Base-by-base conservation (phyloP, 2,113 vertebrate species). In the Pungitius pungitius region DNA sequence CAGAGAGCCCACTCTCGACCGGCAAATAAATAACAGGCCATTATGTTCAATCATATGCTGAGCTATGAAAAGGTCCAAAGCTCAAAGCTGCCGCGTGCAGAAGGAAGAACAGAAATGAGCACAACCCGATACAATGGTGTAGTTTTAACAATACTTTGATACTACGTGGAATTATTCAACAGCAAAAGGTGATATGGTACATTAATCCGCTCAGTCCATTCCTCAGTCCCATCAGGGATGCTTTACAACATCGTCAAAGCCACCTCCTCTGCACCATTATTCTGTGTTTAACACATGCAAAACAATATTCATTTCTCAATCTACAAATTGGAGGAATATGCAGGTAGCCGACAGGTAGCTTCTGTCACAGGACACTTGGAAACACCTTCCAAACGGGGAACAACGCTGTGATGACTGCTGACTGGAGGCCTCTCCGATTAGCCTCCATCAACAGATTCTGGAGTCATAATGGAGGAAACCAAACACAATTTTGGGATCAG, bases 41-140 rank as follows among this genome's bases (percentile, higher is more conserved):
- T 90, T 92, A 90, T 90, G 90, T 83, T 91, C 84, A 89, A 90
- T 89, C 85, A 84, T 91, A 91, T 87, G 87, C 85, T 88, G 78
- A 82, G 87, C 80, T 73, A 70, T n/a, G n/a, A 84, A 83, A 82
- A 77, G 84, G 76, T 74, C 78, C 73, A 67, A 81, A 82, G 78
- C 82, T 69, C 64, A 72, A 51, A 82, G 73, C 75, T 56, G 84
- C 79, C 55, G 51, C 51, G 54, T 18, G 56, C 65, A 27, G 64
- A 49, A 4, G 61, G 13, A 57, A 62, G 45, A 74, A 69, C 0
- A 15, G 56, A 33, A 59, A 3, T 37, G 6, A 72, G 30, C 11
- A 55, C 7, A 35, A 24, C 37, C 15, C 3, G 8, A 40, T 12
- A 42, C 20, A 37, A 24, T 12, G 10, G 14, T 27, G 13, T 9